Evolutionary conservation across 2,113 vertebrate genomes (phyloP).

Genomic region (Brachirus orientalis): DNA sequence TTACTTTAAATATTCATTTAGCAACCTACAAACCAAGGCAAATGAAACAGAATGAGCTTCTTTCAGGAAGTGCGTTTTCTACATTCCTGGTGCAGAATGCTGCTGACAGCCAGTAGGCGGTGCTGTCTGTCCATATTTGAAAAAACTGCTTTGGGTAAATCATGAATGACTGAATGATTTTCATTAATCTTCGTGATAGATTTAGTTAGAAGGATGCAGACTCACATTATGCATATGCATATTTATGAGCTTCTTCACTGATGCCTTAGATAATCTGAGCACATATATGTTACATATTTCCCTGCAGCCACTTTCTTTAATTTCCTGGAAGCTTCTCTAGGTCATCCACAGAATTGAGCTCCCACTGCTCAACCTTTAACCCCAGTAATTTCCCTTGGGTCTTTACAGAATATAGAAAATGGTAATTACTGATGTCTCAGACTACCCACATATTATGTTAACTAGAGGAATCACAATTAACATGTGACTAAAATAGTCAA

Average conservation of each 20-base stretch:
- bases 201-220: constrained; percentile 59
- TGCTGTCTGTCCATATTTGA: constrained; percentile 50
- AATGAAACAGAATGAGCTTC: neutral
- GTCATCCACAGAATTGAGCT: constrained; percentile 56
- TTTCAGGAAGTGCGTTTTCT: neutral
- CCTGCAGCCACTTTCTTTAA: constrained; percentile 46
- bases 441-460: constrained; percentile 73
- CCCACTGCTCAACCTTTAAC: constrained; percentile 62
- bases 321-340: constrained; percentile 53
- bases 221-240: constrained; percentile 70
- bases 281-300: constrained; percentile 42
- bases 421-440: constrained; percentile 57
- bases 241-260: constrained; percentile 64
- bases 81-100: neutral
- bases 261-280: constrained; percentile 65
- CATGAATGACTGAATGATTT: constrained; percentile 61
- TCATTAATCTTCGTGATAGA: constrained; percentile 72
- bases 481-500: constrained; percentile 47
- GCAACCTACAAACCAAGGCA: neutral
- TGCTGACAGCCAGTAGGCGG: constrained; percentile 44
- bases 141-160: constrained; percentile 2
- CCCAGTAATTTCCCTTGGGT: constrained; percentile 70
- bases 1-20: neutral
- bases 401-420: constrained; percentile 63
- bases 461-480: constrained; percentile 65